phyloP scores from a whole-genome alignment of 2,888 invertebrate genomes.

The Leptopterna dolabrata region DNA sequence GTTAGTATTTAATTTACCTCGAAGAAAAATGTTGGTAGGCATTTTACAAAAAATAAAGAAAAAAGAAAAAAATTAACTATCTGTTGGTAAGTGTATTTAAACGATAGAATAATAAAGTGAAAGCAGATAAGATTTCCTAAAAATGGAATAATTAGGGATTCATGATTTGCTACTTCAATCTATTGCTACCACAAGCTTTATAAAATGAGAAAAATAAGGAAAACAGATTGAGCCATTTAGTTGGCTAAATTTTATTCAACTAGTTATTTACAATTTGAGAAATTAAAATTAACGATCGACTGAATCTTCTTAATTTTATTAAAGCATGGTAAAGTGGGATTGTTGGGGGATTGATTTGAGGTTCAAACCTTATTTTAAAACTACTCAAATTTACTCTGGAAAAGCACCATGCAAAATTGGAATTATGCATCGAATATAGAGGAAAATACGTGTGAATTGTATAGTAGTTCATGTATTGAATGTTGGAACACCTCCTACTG shows the following conservation, averaged over 20 bases:
- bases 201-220: neutral
- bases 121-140: neutral
- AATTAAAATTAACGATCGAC: constrained; percentile 6
- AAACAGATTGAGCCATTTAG: constrained; percentile 12
- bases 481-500: neutral
- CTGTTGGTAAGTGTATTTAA: neutral
- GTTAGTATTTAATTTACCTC: constrained; percentile 6
- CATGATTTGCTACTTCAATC: constrained; percentile 36
- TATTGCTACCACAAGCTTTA: constrained; percentile 52
- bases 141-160: neutral
- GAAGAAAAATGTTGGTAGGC: neutral
- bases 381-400: constrained; percentile 19
- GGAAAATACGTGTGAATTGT: constrained; percentile 2
- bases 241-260: neutral
- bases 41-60: neutral
- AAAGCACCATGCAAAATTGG: constrained; percentile 14
- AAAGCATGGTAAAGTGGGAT: neutral
- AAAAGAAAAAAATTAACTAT: neutral
- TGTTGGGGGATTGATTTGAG: neutral
- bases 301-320: constrained; percentile 8
- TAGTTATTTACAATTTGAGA: constrained; percentile 1
- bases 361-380: neutral
- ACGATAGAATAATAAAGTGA: neutral
- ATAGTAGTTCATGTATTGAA: neutral
- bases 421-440: constrained; percentile 1